Evolutionary conservation across 2,888 invertebrate species (phyloP).

Genomic region (Dolichopus griseipennis): DNA sequence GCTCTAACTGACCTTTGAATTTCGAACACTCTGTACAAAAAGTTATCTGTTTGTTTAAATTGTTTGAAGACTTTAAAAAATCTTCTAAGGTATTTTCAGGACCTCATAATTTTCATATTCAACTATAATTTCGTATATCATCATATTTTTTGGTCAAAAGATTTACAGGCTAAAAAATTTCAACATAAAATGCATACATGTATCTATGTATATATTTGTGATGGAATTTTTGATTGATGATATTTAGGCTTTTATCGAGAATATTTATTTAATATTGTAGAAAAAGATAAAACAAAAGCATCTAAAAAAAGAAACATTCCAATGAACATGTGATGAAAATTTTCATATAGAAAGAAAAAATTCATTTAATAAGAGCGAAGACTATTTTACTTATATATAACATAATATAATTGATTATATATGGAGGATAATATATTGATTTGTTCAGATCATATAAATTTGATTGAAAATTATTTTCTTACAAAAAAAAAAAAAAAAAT

Average conservation of each 20-base stretch:
- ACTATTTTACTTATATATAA: neutral
- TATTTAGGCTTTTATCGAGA: neutral
- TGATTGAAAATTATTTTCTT: neutral
- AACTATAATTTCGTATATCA: too few relatives aligned
- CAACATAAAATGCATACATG: too few relatives aligned
- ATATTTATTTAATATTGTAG: neutral
- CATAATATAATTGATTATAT: neutral
- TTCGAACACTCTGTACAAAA: too few relatives aligned
- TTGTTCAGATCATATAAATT: neutral
- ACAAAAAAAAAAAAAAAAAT: too few relatives aligned
- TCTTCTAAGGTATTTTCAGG: too few relatives aligned
- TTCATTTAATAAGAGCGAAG: neutral
- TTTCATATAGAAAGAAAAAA: neutral
- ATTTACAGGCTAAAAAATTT: too few relatives aligned
- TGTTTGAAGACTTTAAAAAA: too few relatives aligned
- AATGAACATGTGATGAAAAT: neutral
- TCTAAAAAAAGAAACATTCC: neutral
- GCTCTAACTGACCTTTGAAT: too few relatives aligned
- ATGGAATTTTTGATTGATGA: constrained; percentile 6
- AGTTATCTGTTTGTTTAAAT: too few relatives aligned
- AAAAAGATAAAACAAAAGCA: neutral
- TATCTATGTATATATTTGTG: neutral
- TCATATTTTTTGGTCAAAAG: too few relatives aligned
- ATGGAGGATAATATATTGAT: constrained; percentile 4
- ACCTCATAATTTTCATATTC: too few relatives aligned